Evolutionary conservation across 2,113 vertebrate species (phyloP).

Genomic region (Dasyurus viverrinus): DNA sequence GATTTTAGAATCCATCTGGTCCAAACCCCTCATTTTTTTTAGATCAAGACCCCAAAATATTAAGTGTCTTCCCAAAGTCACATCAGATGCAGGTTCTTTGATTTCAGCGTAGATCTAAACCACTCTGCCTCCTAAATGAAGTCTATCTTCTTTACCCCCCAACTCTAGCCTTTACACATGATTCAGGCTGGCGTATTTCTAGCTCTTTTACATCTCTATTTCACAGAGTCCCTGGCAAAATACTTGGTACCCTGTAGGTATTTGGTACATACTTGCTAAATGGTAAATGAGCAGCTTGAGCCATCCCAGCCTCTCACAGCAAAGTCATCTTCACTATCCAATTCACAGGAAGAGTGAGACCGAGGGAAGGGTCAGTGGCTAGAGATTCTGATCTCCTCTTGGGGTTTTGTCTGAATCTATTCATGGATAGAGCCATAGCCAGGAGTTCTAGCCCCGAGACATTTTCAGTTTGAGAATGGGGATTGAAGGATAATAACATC

Average conservation of each 20-base stretch:
- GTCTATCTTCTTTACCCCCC: background rate
- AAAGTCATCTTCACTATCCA: background rate
- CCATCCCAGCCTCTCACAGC: background rate
- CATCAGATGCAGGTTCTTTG: background rate
- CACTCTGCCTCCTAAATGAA: background rate
- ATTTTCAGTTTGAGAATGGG: background rate
- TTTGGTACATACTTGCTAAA: slow-evolving; percentile 6
- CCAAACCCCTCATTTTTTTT: too few species aligned
- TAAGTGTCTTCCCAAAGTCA: background rate
- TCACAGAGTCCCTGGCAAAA: background rate
- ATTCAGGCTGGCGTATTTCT: background rate
- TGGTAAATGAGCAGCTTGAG: background rate
- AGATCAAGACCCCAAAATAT: background rate
- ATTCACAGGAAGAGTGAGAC: background rate
- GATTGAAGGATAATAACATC: background rate
- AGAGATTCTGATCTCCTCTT: background rate
- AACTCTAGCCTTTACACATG: background rate
- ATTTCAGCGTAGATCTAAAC: background rate
- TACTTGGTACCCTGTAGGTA: background rate
- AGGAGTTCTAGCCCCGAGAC: background rate
- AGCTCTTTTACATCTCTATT: background rate
- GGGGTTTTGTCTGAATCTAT: background rate
- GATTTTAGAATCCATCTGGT: too few species aligned
- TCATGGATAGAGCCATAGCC: background rate
- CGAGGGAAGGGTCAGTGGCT: background rate